Base-by-base conservation (phyloP, 2,113 vertebrate species). In the Opisthocomus hoazin region DNA sequence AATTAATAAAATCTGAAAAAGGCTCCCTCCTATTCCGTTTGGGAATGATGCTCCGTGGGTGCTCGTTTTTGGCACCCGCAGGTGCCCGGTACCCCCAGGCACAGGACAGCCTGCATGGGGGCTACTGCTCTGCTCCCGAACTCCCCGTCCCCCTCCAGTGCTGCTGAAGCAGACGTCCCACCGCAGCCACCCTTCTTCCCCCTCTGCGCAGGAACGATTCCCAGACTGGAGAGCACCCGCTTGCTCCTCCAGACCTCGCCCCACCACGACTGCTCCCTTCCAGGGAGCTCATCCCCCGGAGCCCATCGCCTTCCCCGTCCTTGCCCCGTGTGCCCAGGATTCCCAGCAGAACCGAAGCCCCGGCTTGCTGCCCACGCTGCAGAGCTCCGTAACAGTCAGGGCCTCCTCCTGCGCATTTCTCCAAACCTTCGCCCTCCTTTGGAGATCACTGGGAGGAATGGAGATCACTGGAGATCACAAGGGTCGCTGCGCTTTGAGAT, bases 31-130 rank as follows among this genome's bases (percentile, higher is more conserved):
- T 29, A 2, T 16, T 78, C 18, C 27, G 4, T 16, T 75, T 21
- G 43, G 77, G 85, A 84, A 51, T 6, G 48, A 43, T 12, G 46
- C 27, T 56, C 58, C 23, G 46, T 37, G 27, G 30, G 76, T 79
- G 88, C 51, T 82, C 23, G 13, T 17, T 95, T 94, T 56, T 71
- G 43, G 85, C 51, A 81, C 22, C 23, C 0, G 0, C 18, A 9
- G 50, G 37, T 41, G 53, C 26, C 30, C 0, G 0, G n/a, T 29
- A 32, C 43, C 20, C 11, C 21, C 8, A 7, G 29, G 17, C 10
- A 10, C 65, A 60, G 68, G 79, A 64, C 17, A 56, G 34, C 48
- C 68, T 46, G 63, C 13, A 54, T 57, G 37, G 83, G 56, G 88
- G 30, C 41, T 48, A 19, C 34, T 2, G 4, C 16, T 27, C 53